Percentiles rank a stretch among this genome's conserved stretches.
Conservation (phyloP, 2,113 vertebrate genomes). For the Ceyx cyanopectus region DNA sequence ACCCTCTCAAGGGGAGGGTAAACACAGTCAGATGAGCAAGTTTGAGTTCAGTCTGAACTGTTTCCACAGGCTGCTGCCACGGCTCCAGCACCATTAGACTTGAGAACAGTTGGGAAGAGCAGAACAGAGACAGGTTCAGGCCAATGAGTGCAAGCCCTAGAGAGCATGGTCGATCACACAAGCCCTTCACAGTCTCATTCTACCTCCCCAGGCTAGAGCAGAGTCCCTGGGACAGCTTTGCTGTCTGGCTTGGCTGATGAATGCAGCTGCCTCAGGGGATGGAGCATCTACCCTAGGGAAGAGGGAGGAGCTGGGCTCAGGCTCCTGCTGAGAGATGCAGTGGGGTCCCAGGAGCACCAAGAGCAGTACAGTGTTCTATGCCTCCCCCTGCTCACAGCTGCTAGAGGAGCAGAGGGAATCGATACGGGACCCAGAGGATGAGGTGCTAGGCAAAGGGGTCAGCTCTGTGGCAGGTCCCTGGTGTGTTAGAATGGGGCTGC, state of each 20-base stretch:
- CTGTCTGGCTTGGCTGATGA: background rate
- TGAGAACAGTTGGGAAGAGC: background rate
- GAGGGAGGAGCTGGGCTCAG: background rate
- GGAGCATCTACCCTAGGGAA: rapidly evolving
- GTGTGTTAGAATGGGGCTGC: background rate
- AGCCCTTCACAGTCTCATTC: background rate
- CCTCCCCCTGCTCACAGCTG: background rate
- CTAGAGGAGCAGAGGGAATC: background rate
- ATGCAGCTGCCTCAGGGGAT: background rate
- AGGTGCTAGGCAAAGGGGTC: background rate
- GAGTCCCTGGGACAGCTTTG: background rate
- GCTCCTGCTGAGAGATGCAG: background rate
- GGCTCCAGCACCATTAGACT: background rate
- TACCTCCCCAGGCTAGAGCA: background rate
- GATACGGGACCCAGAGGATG: rapidly evolving
- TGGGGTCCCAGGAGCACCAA: background rate
- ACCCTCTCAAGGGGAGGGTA: background rate
- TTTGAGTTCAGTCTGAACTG: background rate
- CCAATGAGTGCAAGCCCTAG: background rate
- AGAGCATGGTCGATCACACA: background rate
- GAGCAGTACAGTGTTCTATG: background rate
- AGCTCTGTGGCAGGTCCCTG: background rate
- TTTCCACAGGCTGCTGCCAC: background rate
- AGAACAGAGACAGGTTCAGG: background rate
- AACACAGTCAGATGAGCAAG: background rate